Base-by-base conservation (phyloP, 2,888 invertebrate species). In the Crocallis elinguaria region DNA sequence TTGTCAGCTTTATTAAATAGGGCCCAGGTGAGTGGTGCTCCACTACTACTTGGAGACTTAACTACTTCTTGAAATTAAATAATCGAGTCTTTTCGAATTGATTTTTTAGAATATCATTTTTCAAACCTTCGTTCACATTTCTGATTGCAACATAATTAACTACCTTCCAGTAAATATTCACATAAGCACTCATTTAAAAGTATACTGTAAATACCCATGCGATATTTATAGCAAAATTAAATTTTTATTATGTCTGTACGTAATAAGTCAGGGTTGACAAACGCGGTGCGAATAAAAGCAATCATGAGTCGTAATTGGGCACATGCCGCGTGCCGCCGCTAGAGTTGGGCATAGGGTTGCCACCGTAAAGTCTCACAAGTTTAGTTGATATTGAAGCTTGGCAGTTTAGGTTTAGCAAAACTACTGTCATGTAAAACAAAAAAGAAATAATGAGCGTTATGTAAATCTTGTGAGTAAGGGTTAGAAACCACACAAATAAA, bases 191-290 rank as follows among this genome's bases (percentile, higher is more conserved):
- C 23, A 42, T 49, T 46, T 37, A 43, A 33, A 45, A 43, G 21
- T 35, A 21, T 12, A 27, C n/a, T 33, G 37, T 37, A 36, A n/a
- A 27, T 14, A 23, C 11, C 2, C 19, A 30, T 12, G 17, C 16
- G 29, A 43, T 49, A 35, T 54, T 54, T 51, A 61, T 55, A 45
- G 51, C 48, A 49, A 51, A 57, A 59, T 57, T 50, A 57, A 53
- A 52, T 59, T 53, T 49, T 57, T 49, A 60, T 45, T 46, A 61
- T 65, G 54, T 57, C 41, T 29, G 60, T 46, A 62, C 60, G 64
- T 72, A 77, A 75, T 78, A 74, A 72, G 74, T 74, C 69, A 74
- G 68, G 68, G 69, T 71, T 71, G 70, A 68, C 67, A 71, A 67
- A 71, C 62, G 64, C 66, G 48, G 64, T 69, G 69, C 71, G 57